A percentile compares a stretch with the other conserved stretches of the same genome.
These are phyloP conservation scores for Boleophthalmus pectinirostris DNA, from an alignment of 2,113 vertebrate genomes.

Conservation along the genomic window DNA sequence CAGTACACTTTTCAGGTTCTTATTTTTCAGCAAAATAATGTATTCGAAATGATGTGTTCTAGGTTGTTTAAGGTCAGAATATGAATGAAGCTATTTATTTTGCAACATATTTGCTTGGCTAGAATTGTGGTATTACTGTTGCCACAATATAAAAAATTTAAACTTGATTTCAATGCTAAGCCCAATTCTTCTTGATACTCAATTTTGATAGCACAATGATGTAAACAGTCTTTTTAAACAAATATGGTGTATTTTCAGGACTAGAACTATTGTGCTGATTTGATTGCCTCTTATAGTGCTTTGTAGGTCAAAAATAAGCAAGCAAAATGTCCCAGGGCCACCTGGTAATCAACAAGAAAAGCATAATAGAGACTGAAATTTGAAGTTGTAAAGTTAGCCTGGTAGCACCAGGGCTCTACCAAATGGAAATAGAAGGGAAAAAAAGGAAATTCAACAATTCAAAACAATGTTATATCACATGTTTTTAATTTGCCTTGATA, in stretches of 20 bases:
- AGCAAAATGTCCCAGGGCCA: not conserved
- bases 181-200: too few relatives aligned
- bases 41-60: not conserved
- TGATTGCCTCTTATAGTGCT: too few relatives aligned
- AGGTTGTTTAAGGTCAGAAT: not conserved
- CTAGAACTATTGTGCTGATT: not conserved
- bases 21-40: slow-evolving; percentile 1
- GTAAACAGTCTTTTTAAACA: too few relatives aligned
- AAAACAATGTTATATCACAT: not conserved
- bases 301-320: not conserved
- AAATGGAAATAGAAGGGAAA: too few relatives aligned
- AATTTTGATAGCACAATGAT: too few relatives aligned
- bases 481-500: too few relatives aligned
- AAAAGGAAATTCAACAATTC: not conserved
- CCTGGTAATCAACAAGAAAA: not conserved
- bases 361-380: not conserved
- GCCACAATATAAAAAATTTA: too few relatives aligned
- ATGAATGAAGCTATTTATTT: too few relatives aligned
- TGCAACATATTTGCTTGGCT: too few relatives aligned
- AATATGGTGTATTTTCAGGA: not conserved
- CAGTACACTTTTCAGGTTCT: slow-evolving; percentile 29
- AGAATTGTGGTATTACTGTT: too few relatives aligned
- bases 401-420: too few relatives aligned
- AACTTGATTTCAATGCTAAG: too few relatives aligned
- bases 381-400: not conserved